These are phyloP conservation scores for Cryptops parisi DNA, from an alignment of 2,888 invertebrate genomes.

Conservation along the genomic window DNA sequence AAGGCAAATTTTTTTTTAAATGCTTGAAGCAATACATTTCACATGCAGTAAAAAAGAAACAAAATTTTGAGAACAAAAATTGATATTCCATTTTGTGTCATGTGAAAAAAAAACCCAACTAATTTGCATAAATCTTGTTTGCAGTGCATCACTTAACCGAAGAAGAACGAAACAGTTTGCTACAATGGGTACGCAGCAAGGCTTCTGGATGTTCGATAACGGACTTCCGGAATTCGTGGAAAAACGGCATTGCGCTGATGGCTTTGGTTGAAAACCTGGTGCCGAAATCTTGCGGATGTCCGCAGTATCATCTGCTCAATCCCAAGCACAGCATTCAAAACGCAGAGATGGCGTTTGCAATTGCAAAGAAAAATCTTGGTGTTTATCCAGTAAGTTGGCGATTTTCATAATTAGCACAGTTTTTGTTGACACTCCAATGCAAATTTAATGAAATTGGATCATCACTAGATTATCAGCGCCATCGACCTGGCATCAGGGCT, in stretches of 20 bases:
- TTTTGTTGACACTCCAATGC: not conserved
- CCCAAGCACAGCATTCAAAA: constrained; percentile 14
- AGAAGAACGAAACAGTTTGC: not conserved
- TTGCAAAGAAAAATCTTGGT: constrained; percentile 15
- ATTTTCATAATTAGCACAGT: not conserved
- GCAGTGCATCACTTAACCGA: constrained; percentile 1
- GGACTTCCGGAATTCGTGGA: constrained; percentile 16
- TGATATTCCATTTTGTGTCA: not conserved
- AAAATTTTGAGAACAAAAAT: too few species aligned
- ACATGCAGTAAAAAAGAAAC: too few species aligned
- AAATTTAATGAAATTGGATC: too few species aligned
- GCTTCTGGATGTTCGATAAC: constrained; percentile 7
- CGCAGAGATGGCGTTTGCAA: constrained; percentile 14
- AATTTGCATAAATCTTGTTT: not conserved
- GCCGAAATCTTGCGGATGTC: constrained; percentile 14
- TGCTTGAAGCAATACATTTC: too few species aligned
- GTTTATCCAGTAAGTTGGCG: constrained; percentile 15
- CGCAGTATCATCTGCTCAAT: constrained; percentile 17
- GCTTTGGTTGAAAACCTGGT: constrained; percentile 16
- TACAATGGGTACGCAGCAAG: constrained; percentile 16
- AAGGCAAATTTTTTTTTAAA: too few species aligned
- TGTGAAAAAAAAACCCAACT: not conserved
- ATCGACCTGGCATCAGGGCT: not conserved
- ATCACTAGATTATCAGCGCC: too few species aligned
- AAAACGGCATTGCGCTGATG: constrained; percentile 15